A percentile compares a stretch with the other conserved stretches of the same genome.
Evolutionary conservation across 2,797 vertebrate species (phyloP).

Genomic region (Hyperoplus lanceolatus): DNA sequence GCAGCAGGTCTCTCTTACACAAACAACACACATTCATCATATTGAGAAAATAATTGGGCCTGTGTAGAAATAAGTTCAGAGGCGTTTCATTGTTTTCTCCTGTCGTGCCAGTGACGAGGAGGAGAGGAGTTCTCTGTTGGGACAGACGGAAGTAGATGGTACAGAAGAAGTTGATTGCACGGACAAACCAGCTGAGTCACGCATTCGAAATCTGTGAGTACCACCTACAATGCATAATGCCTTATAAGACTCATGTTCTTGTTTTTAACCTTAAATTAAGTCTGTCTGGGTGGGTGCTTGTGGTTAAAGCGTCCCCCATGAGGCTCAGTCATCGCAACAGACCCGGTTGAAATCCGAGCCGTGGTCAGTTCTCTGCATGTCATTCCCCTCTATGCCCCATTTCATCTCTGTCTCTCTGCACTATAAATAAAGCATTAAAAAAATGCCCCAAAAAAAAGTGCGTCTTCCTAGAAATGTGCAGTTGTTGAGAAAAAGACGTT

Average conservation of each 20-base stretch:
- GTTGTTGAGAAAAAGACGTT: not conserved
- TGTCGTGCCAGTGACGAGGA: slow-evolving; percentile 87
- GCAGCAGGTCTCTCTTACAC: slow-evolving; percentile 87
- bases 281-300: not conserved
- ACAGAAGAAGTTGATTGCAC: slow-evolving; percentile 78
- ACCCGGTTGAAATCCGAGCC: too few species aligned
- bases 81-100: not conserved
- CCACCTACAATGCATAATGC: not conserved
- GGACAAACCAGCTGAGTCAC: slow-evolving; percentile 88
- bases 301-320: too few species aligned
- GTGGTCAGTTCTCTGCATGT: too few species aligned
- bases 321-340: too few species aligned
- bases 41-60: not conserved
- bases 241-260: not conserved
- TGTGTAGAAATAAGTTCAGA: not conserved
- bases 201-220: slow-evolving; percentile 94
- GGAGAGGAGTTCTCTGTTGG: slow-evolving; percentile 83
- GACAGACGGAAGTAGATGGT: slow-evolving; percentile 73
- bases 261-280: not conserved
- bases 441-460: too few species aligned
- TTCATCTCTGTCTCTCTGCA: too few species aligned
- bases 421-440: too few species aligned
- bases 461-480: not conserved
- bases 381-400: too few species aligned
- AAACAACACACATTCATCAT: not conserved